A percentile compares a stretch with the other conserved stretches of the same genome.
phyloP scores from a whole-genome alignment of 1,140 invertebrate genomes.

The Brachionus angularis region DNA sequence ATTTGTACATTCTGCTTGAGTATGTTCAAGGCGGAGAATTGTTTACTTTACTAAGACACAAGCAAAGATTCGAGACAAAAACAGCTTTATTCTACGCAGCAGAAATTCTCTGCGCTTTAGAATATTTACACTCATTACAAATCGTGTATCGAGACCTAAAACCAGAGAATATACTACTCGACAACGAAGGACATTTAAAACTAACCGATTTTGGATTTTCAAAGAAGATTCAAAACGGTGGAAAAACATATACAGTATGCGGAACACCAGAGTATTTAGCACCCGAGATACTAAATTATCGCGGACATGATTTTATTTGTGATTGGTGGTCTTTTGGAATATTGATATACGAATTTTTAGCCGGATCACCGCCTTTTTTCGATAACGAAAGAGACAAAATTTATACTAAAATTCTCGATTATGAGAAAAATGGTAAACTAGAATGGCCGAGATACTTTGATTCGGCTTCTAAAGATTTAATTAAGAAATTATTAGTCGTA shows the following conservation, averaged over 20 bases:
- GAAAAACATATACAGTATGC: conserved; percentile 35
- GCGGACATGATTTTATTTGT: conserved; percentile 93
- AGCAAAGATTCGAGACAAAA: conserved; percentile 73
- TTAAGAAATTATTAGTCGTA: conserved; percentile 11
- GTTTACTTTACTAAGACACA: conserved; percentile 87
- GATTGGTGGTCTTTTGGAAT: conserved; percentile 97
- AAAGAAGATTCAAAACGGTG: conserved; percentile 82
- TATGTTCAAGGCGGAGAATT: conserved; percentile 83
- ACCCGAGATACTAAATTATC: conserved; percentile 87
- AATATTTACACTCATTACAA: conserved; percentile 81
- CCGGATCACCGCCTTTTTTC: conserved; percentile 79
- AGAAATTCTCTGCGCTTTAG: conserved; percentile 85
- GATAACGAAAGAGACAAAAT: conserved; percentile 91
- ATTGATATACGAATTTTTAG: conserved; percentile 88
- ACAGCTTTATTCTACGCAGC: conserved; percentile 87
- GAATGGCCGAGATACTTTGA: conserved; percentile 69
- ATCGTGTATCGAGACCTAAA: conserved; percentile 78
- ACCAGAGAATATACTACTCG: conserved; percentile 86
- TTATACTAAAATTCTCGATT: conserved; percentile 86
- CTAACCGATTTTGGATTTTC: conserved; percentile 97
- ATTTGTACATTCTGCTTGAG: conserved; percentile 87
- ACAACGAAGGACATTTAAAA: conserved; percentile 85
- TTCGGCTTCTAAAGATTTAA: conserved; percentile 17
- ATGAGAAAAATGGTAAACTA: conserved; percentile 80
- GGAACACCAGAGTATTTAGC: conserved; percentile 42